Evolutionary conservation across 2,797 vertebrate genomes (phyloP), one percentile per base, ranked within the genome.

Genomic region (Girardinus metallicus): DNA sequence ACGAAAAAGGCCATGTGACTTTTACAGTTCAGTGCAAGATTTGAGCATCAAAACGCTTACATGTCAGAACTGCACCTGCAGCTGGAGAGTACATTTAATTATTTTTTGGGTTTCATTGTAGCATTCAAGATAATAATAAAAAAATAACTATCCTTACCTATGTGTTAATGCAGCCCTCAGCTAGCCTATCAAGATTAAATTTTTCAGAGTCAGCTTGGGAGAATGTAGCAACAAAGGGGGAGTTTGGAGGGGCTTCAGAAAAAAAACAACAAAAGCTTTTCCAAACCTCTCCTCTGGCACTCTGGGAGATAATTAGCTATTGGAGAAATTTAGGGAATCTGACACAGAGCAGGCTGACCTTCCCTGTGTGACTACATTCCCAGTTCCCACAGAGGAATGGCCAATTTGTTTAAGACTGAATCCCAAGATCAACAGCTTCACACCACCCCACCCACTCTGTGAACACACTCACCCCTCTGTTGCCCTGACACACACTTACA

Each of bases 231-330:
- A 26, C 46, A 68, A 70, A 77, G 66, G 34, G 77, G 72, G 55
- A 84, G 79, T 1, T 62, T 72, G 75, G 68, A 84, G 80, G 85
- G 7, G 18, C 66, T 70, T 78, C 74, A 76, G 76, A 78, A 83
- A 77, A 86, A 88, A 88, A 91, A 91, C 85, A 92, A 88, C 85
- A 90, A 87, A 91, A 87, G 86, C 87, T 81, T 74, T 66, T 86
- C 80, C 86, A 89, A 90, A 92, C 89, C 84, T 90, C 84, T 91
- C 83, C 81, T 83, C 79, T 88, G 88, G 88, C 90, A 82, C 87
- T 90, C 70, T 76, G 86, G 81, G 92, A 93, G 94, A 90, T 93
- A 94, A 95, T 95, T 94, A 95, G 91, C 85, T 81, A 87, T 91
- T 71, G 79, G 82, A 91, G 91, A 93, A 90, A 93, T 93, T 90